These are phyloP conservation scores for Rhinophrynus dorsalis DNA, from an alignment of 2,797 vertebrate species.

Conservation along the genomic window DNA sequence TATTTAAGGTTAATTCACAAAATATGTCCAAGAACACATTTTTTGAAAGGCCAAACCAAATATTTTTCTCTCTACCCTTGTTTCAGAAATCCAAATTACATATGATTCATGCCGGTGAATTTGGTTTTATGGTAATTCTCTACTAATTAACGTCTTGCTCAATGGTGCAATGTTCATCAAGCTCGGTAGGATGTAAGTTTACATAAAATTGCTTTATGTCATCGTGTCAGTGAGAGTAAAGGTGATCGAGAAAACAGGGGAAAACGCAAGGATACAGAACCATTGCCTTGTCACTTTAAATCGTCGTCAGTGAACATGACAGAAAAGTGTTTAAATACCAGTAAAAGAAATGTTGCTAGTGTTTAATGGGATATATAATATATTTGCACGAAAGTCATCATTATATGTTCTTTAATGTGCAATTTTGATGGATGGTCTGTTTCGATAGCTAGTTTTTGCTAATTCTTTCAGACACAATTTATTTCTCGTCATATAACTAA, in stretches of 20 bases:
- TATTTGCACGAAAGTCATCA: too few species aligned
- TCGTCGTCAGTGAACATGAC: neutral
- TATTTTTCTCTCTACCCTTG: slow-evolving; percentile 57
- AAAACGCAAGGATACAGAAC: slow-evolving; percentile 26
- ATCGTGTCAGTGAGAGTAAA: slow-evolving; percentile 51
- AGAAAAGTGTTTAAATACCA: neutral
- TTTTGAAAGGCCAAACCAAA: slow-evolving; percentile 65
- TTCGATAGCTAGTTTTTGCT: too few species aligned
- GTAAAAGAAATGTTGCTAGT: neutral
- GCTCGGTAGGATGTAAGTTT: slow-evolving; percentile 56
- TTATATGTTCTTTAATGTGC: too few species aligned
- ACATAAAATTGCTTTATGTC: slow-evolving; percentile 57
- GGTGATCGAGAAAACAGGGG: slow-evolving; percentile 12
- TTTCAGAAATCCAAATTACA: slow-evolving; percentile 66
- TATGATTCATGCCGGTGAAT: slow-evolving; percentile 68
- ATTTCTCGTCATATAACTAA: too few species aligned
- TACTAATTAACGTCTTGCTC: slow-evolving; percentile 64
- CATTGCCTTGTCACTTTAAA: slow-evolving; percentile 36
- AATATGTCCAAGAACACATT: slow-evolving; percentile 63
- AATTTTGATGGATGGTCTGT: too few species aligned
- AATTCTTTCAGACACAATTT: too few species aligned
- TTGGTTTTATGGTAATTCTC: slow-evolving; percentile 63
- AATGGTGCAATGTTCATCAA: slow-evolving; percentile 59
- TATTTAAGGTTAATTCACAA: slow-evolving; percentile 55
- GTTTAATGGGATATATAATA: too few species aligned